Evolutionary conservation across 2,888 invertebrate species (phyloP).

Genomic region (Euplexia lucipara): DNA sequence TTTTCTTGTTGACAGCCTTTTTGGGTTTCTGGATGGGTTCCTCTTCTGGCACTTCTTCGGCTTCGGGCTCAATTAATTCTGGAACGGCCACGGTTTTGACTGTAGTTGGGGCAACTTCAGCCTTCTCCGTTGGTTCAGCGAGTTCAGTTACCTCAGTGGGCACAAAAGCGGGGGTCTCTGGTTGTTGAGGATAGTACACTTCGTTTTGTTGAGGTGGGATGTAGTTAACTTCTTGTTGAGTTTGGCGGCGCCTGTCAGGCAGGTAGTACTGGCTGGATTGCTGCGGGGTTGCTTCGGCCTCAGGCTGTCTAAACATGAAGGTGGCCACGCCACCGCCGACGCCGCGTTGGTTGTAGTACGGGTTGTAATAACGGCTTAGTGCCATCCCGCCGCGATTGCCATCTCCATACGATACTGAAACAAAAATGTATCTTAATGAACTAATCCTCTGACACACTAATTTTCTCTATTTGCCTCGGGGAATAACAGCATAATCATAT

Average conservation of each 20-base stretch:
- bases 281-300: slow-evolving; percentile 66
- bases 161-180: slow-evolving; percentile 71
- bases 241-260: slow-evolving; percentile 85
- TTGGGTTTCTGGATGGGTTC: slow-evolving; percentile 77
- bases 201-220: slow-evolving; percentile 85
- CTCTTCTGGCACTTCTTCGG: slow-evolving; percentile 82
- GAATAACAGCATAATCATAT: not conserved
- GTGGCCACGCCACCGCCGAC: slow-evolving; percentile 83
- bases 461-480: not conserved
- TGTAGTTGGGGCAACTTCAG: slow-evolving; percentile 78
- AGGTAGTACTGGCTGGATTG: slow-evolving; percentile 84
- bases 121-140: slow-evolving; percentile 80
- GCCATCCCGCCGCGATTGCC: slow-evolving; percentile 84
- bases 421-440: slow-evolving; percentile 8
- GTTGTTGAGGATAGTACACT: slow-evolving; percentile 80
- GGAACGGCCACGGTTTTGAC: slow-evolving; percentile 74
- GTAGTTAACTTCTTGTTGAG: slow-evolving; percentile 76
- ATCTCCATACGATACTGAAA: slow-evolving; percentile 84
- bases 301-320: slow-evolving; percentile 83
- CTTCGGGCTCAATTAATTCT: slow-evolving; percentile 81
- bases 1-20: slow-evolving; percentile 75
- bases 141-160: slow-evolving; percentile 78
- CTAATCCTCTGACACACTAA: not conserved
- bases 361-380: slow-evolving; percentile 86
- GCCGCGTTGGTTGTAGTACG: slow-evolving; percentile 80